Conservation (phyloP, 2,888 invertebrate genomes). For the Ypsolopha sequella region DNA sequence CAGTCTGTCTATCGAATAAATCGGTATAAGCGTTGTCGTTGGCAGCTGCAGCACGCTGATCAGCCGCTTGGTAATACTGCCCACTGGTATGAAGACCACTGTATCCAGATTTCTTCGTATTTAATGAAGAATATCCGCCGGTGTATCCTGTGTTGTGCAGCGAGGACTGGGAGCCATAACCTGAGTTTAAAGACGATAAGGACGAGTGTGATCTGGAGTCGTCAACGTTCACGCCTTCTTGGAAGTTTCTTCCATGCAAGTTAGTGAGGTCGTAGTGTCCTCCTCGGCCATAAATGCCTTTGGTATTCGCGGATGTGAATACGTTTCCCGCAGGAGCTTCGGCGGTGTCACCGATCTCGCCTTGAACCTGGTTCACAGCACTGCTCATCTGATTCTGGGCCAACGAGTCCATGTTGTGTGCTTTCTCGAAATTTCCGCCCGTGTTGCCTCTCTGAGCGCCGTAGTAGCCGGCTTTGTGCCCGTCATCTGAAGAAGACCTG, state of each 20-base stretch:
- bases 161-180: conserved; percentile 14
- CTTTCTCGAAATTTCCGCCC: conserved; percentile 62
- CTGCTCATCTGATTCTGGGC: conserved; percentile 63
- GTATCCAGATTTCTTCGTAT: conserved; percentile 10
- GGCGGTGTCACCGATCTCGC: conserved; percentile 51
- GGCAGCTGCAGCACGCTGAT: background rate
- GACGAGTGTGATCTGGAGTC: conserved; percentile 15
- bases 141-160: conserved; percentile 16
- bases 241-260: conserved; percentile 51
- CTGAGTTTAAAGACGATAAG: conserved; percentile 14
- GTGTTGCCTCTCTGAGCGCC: conserved; percentile 64
- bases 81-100: background rate
- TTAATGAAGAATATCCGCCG: conserved; percentile 15
- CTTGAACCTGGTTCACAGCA: conserved; percentile 46
- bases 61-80: background rate
- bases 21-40: background rate
- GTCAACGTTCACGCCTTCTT: conserved; percentile 28
- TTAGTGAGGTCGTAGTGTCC: conserved; percentile 45
- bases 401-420: conserved; percentile 59
- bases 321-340: conserved; percentile 47
- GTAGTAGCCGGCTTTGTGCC: conserved; percentile 52
- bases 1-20: background rate
- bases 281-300: conserved; percentile 45
- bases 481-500: conserved; percentile 60
- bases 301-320: conserved; percentile 50